Conservation (phyloP, 2,888 invertebrate species). For the Tenthredo mesomela region DNA sequence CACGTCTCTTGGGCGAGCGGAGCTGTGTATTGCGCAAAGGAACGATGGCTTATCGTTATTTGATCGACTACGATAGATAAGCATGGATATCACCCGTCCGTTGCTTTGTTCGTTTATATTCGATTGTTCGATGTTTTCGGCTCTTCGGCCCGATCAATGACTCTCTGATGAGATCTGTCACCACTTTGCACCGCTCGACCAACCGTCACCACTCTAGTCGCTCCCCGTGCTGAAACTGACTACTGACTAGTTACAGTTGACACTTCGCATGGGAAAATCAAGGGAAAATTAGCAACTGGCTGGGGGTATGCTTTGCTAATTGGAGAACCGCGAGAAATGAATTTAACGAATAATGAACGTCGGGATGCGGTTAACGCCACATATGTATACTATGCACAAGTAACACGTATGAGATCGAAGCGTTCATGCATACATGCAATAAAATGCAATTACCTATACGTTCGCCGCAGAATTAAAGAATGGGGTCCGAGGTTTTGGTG, state of each 20-base stretch:
- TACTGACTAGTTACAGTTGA: background rate
- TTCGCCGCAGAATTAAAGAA: background rate
- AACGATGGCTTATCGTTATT: constrained; percentile 39
- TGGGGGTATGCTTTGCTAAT: background rate
- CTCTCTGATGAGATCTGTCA: background rate
- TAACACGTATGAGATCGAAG: background rate
- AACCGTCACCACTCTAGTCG: background rate
- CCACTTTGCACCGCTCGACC: background rate
- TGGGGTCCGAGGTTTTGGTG: background rate
- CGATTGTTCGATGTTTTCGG: constrained; percentile 2
- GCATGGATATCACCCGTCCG: constrained; percentile 11
- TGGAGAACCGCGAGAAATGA: constrained; percentile 4
- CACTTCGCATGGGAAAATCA: too few species aligned
- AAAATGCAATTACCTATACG: background rate
- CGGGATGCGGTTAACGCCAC: background rate
- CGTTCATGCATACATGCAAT: background rate
- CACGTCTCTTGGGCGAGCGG: background rate
- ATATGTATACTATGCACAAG: background rate
- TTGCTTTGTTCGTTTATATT: background rate
- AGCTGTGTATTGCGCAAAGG: constrained; percentile 16
- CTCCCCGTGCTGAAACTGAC: constrained; percentile 2
- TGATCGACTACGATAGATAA: constrained; percentile 15
- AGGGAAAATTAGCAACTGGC: background rate
- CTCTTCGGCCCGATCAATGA: constrained; percentile 12
- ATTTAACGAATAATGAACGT: background rate